Percentiles rank a stretch among this genome's conserved stretches.
Conservation (phyloP, 2,888 invertebrate species). For the Agelastica alni region DNA sequence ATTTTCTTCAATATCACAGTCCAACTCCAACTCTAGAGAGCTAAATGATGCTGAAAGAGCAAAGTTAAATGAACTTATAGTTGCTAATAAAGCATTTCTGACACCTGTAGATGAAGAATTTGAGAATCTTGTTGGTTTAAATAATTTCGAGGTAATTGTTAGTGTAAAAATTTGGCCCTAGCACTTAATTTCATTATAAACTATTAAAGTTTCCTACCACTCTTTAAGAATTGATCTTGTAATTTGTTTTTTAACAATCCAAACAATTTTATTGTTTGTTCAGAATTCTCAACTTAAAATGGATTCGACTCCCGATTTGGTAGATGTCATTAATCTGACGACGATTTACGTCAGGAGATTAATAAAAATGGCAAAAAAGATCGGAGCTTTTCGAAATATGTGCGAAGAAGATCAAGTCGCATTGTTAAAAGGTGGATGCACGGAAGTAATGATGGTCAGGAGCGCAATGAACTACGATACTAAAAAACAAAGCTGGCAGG, state of each 20-base stretch:
- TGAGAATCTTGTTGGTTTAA: slow-evolving; percentile 57
- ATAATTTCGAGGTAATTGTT: slow-evolving; percentile 13
- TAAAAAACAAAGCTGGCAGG: slow-evolving; percentile 89
- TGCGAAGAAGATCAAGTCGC: slow-evolving; percentile 92
- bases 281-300: slow-evolving; percentile 41
- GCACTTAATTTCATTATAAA: neutral
- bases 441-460: slow-evolving; percentile 93
- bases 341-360: slow-evolving; percentile 88
- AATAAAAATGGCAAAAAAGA: slow-evolving; percentile 84
- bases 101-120: slow-evolving; percentile 85
- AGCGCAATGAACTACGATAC: slow-evolving; percentile 92
- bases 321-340: slow-evolving; percentile 87
- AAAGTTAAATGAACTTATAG: slow-evolving; percentile 81
- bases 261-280: no score
- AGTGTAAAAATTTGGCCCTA: no score
- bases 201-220: no score
- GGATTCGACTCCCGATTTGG: slow-evolving; percentile 65
- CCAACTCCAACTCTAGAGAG: slow-evolving; percentile 66
- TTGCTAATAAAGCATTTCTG: slow-evolving; percentile 83
- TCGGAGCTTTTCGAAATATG: slow-evolving; percentile 88
- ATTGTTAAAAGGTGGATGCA: slow-evolving; percentile 89
- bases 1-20: slow-evolving; percentile 62
- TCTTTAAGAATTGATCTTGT: no score
- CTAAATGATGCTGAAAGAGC: slow-evolving; percentile 82
- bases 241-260: no score